Conservation (phyloP, 2,113 vertebrate genomes). For the Gasterosteus aculeatus region DNA sequence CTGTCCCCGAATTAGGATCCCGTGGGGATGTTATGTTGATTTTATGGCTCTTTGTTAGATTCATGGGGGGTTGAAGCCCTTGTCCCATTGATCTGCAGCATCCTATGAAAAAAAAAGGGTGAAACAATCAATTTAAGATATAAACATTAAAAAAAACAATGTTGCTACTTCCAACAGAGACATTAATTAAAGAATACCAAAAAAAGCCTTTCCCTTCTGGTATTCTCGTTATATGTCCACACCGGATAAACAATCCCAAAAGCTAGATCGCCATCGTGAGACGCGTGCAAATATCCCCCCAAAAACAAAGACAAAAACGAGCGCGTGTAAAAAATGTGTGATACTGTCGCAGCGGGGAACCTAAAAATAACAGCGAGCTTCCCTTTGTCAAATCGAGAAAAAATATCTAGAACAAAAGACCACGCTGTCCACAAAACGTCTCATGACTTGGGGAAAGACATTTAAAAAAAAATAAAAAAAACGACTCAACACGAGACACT, state of each 20-base stretch:
- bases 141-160: background rate
- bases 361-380: constrained; percentile 18
- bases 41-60: constrained; percentile 76
- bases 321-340: background rate
- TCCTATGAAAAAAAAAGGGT: constrained; percentile 53
- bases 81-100: constrained; percentile 72
- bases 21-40: constrained; percentile 35
- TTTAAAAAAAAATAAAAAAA: constrained; percentile 3
- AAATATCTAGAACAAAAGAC: constrained; percentile 73
- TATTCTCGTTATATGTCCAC: constrained; percentile 1
- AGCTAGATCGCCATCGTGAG: background rate
- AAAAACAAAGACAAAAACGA: background rate
- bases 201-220: background rate
- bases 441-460: constrained; percentile 59
- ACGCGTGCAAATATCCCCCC: background rate
- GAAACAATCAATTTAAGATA: constrained; percentile 18
- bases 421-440: constrained; percentile 63
- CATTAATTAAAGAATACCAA: background rate
- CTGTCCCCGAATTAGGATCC: constrained; percentile 12
- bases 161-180: background rate
- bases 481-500: background rate
- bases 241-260: background rate
- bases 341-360: constrained; percentile 25
- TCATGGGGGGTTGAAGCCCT: constrained; percentile 57
- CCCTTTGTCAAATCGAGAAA: constrained; percentile 57